Evolutionary conservation across 2,888 invertebrate species (phyloP), one percentile per base, ranked within the genome.

Genomic region (Trichacis sp.): DNA sequence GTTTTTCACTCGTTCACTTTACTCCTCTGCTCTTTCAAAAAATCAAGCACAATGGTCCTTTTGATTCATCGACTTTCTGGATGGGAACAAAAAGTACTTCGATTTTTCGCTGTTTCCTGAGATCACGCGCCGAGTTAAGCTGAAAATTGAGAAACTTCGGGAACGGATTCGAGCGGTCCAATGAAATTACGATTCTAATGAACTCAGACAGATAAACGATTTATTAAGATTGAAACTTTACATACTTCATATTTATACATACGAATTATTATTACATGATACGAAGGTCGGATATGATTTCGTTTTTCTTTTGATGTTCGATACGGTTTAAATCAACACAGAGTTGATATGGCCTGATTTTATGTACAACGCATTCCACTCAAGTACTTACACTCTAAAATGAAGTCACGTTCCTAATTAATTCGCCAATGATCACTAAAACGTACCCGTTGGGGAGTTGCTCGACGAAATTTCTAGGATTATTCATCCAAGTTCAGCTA

Each of bases 151-250:
- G 30, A 30, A n/a, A n/a, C n/a, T n/a, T n/a, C n/a, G n/a, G 24
- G 24, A 24, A 24, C 4, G 8, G 3, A 24, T 24, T 24, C 8
- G 24, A 24, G 8, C 12, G 14, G 24, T 36, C 17, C 2, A 50
- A 38, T 11, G 12, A 36, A 50, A 9, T 11, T 36, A 30, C 3
- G 8, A 15, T 11, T 30, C 29, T 2, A 8, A 15, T 38, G 8
- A 50, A 50, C 49, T 50, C 70, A 72, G 80, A 81, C 80, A 81
- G 78, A 76, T 79, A 80, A 80, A 80, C 78, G 77, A 75, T 81
- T 81, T 81, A 81, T 81, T 81, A 68, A 70, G 76, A 79, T 80
- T 75, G 73, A 80, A 79, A 80, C 71, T 75, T 76, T 74, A 73
- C 24, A 24, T 40, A 40, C 15, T 15, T 15, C 14, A 15, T 40